phyloP scores from a whole-genome alignment of 2,888 invertebrate species.

The Amitus sp. region DNA sequence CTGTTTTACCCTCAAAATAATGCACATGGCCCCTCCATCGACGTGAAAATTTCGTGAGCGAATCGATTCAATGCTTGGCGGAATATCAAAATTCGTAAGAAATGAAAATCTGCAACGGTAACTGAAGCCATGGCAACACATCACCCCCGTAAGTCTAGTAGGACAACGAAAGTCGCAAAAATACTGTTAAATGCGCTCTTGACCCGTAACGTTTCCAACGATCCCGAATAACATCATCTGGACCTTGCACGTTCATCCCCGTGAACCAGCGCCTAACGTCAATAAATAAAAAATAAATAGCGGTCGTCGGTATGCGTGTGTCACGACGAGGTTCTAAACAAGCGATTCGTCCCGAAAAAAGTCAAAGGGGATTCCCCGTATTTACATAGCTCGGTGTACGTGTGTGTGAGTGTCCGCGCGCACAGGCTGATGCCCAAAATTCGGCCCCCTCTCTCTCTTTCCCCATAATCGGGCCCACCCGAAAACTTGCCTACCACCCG shows the following conservation, averaged over 20 bases:
- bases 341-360: neutral
- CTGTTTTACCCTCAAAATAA: no score
- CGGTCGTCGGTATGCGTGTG: neutral
- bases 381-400: slow-evolving; percentile 6
- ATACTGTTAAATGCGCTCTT: slow-evolving; percentile 45
- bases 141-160: no score
- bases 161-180: slow-evolving; percentile 45
- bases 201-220: slow-evolving; percentile 22
- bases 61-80: no score
- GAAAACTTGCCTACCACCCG: slow-evolving; percentile 24
- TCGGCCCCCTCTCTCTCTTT: slow-evolving; percentile 22
- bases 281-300: slow-evolving; percentile 7
- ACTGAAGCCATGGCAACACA: no score
- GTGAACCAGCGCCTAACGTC: neutral
- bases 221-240: neutral
- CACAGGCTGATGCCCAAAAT: slow-evolving; percentile 21
- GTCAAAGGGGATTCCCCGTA: neutral
- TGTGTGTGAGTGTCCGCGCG: slow-evolving; percentile 11
- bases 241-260: neutral
- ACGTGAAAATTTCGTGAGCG: no score
- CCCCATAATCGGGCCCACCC: slow-evolving; percentile 17
- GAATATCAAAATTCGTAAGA: slow-evolving; percentile 2
- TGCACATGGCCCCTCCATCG: no score
- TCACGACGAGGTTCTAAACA: neutral
- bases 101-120: slow-evolving; percentile 4